These are phyloP conservation scores for Protodeltote pygarga DNA, from an alignment of 2,888 invertebrate species.

Conservation along the genomic window DNA sequence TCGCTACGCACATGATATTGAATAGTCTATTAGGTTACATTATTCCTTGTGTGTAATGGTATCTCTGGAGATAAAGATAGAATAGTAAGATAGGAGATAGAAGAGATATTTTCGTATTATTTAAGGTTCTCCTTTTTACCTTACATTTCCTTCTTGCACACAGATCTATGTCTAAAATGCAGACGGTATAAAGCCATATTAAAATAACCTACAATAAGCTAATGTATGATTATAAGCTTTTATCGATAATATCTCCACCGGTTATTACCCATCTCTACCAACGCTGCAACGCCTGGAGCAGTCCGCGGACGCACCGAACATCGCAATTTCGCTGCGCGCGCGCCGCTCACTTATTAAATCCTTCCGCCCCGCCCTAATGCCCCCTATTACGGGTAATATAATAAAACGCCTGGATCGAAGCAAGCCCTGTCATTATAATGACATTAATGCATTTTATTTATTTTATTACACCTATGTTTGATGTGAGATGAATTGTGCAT, in stretches of 20 bases:
- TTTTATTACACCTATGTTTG: slow-evolving; percentile 45
- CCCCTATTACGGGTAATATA: slow-evolving; percentile 82
- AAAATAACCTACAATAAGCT: not conserved
- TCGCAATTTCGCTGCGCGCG: slow-evolving; percentile 69
- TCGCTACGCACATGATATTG: no score
- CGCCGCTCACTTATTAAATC: slow-evolving; percentile 84
- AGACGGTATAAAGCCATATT: not conserved
- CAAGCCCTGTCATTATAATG: slow-evolving; percentile 62
- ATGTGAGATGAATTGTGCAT: slow-evolving; percentile 35
- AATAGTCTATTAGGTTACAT: no score
- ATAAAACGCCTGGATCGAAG: slow-evolving; percentile 66
- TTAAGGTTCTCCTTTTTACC: no score
- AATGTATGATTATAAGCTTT: no score
- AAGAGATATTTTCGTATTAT: no score
- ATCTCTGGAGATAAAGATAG: no score
- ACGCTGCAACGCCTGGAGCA: slow-evolving; percentile 69
- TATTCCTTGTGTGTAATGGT: no score
- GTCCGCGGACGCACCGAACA: slow-evolving; percentile 69
- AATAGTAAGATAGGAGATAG: no score
- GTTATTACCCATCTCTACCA: slow-evolving; percentile 51
- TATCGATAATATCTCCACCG: slow-evolving; percentile 6
- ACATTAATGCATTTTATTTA: slow-evolving; percentile 62
- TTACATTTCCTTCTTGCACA: no score
- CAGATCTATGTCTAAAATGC: no score
- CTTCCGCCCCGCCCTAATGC: slow-evolving; percentile 83